Evolutionary conservation across 1,140 invertebrate species (phyloP), one percentile per base, ranked within the genome.

Genomic region (Monomorium pharaonis): DNA sequence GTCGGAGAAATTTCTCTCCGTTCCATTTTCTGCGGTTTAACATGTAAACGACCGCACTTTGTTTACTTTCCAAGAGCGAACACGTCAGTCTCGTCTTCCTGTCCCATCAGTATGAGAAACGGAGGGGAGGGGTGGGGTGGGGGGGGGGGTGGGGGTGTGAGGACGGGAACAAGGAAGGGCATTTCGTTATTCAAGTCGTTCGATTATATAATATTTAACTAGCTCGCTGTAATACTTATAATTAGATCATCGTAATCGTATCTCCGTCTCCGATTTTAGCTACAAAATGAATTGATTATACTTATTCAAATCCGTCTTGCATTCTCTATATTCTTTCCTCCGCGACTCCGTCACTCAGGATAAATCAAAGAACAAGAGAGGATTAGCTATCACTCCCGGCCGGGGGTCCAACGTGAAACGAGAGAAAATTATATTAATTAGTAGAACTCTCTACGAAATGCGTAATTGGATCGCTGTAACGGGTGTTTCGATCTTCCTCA

Each of bases 21-120:
- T 81, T 81, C 78, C 78, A 72, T 83, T 83, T 83, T 83, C 78
- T 60, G 78, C 78, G 78, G 51, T 83, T 83, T 83, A 83, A 74
- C 78, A 83, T 83, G 78, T 83, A 83, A 83, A 83, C 78, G 67
- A 58, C 78, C 74, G 78, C 65, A 74, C 78, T 83, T 83, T 83
- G 78, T 83, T 83, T 83, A 83, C 78, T 83, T 74, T 83, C 78
- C 78, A 83, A 83, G 67, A 74, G 37, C 56, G 78, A 83, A 83
- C 67, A 74, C 14, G 78, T 74, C 78, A 30, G 33, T 60, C 65
- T 27, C 51, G 14, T 72, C 67, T 72, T 56, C 49, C 37, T 44
- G 63, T 70, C 33, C 33, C 49, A 37, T 56, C 65, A 6, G 65
- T 72, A 56, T 30, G 56, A 77, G 44, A n/a, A 51, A n/a, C 33